Evolutionary conservation across 2,113 vertebrate genomes (phyloP).

Genomic region (Eulemur macaco): DNA sequence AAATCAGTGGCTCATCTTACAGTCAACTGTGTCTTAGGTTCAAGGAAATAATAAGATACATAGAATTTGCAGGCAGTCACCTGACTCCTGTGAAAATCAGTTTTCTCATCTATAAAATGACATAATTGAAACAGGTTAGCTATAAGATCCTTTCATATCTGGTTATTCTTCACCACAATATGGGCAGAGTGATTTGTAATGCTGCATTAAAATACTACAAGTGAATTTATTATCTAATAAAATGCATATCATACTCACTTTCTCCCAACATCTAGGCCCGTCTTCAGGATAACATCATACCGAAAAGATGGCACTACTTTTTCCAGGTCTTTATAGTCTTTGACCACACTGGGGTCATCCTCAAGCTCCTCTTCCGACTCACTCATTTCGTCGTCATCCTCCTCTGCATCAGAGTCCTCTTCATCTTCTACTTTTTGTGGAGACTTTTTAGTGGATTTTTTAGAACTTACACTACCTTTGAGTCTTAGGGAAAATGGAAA

Average conservation of each 20-base stretch:
- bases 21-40: not conserved
- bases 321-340: slow-evolving; percentile 94
- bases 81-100: not conserved
- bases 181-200: not conserved
- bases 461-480: slow-evolving; percentile 90
- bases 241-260: slow-evolving; percentile 88
- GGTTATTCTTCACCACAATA: not conserved
- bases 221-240: not conserved
- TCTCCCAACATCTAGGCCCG: slow-evolving; percentile 92
- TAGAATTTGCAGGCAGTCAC: not conserved
- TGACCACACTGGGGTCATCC: slow-evolving; percentile 82
- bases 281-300: slow-evolving; percentile 92
- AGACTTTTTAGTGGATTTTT: slow-evolving; percentile 80
- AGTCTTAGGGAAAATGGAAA: slow-evolving; percentile 84
- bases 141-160: not conserved
- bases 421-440: slow-evolving; percentile 84
- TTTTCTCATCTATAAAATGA: not conserved
- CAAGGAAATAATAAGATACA: not conserved
- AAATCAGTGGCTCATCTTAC: not conserved
- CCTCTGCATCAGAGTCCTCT: slow-evolving; percentile 81
- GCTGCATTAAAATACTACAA: not conserved
- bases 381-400: slow-evolving; percentile 77
- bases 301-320: slow-evolving; percentile 92
- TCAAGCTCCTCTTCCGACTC: slow-evolving; percentile 88
- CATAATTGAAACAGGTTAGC: not conserved